Evolutionary conservation across 2,797 vertebrate species (phyloP), one percentile per base, ranked within the genome.

Genomic region (Sebastolobus altivelis): DNA sequence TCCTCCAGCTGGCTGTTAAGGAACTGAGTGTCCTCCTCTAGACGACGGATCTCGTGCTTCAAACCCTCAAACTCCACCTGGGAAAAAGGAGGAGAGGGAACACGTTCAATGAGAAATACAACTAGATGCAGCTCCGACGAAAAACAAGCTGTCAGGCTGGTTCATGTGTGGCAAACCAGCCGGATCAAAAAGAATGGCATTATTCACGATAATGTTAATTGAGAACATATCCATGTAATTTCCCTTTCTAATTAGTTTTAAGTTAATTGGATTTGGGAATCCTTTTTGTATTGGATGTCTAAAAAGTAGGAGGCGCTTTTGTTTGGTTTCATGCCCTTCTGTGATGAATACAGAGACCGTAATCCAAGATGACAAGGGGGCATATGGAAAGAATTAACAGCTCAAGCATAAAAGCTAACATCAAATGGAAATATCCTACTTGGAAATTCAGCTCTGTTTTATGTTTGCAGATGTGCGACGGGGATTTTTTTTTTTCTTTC

Each of bases 31-130:
- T 99, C 98, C 74, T 99, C 98, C 89, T 98, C 98, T 0, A 98
- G 94, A 20, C 98, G 96, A 85, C 98, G 98, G 94, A 98, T 99
- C 93, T 99, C 98, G 58, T 99, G 98, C 89, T 99, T 99, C 88
- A 99, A 95, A 82, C 97, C 97, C 92, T 99, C 98, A 77, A 99
- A 99, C 90, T 99, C 98, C 92, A 99, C 98, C 98, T 99, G 91
- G 61, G 56, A 65, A 1, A n/a, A 37, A 29, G 9, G 31, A 75
- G 43, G 3, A 65, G 14, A 77, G 58, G 66, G 25, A 73, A 71
- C 20, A 29, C 7, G 40, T 68, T 56, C 18, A 27, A 69, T 46
- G n/a, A 73, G 5, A 65, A 60, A 46, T 31, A n/a, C 4, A n/a
- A 33, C 22, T 5, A 20, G 12, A 77, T 7, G 67, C 29, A 67